Percentiles rank a stretch among this genome's conserved stretches.
Conservation (phyloP, 2,113 vertebrate genomes). For the Vulpes ferrilata region DNA sequence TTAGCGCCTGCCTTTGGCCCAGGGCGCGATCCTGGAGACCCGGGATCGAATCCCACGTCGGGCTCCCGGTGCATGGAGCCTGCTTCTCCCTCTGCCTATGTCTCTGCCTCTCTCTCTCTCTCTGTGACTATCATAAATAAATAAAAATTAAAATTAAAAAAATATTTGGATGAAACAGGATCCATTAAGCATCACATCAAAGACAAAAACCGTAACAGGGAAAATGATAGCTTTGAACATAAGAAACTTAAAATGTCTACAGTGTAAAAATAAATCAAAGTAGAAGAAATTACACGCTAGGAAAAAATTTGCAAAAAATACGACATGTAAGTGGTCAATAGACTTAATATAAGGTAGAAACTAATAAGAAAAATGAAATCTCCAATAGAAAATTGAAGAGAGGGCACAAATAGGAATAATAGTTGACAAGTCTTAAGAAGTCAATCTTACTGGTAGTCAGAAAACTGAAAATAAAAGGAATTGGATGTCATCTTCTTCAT, state of each 20-base stretch:
- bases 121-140: no score
- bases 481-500: not conserved
- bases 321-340: not conserved
- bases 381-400: not conserved
- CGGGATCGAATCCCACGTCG: no score
- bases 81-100: no score
- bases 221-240: not conserved
- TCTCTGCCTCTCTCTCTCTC: no score
- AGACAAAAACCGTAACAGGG: not conserved
- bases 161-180: not conserved
- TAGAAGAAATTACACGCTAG: conserved; percentile 23
- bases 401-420: not conserved
- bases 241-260: not conserved
- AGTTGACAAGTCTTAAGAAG: not conserved
- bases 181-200: not conserved
- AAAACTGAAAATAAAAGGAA: conserved; percentile 57
- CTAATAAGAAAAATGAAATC: not conserved
- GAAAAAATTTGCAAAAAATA: not conserved
- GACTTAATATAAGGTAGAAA: not conserved
- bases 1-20: no score
- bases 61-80: no score
- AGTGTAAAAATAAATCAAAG: conserved; percentile 2
- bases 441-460: not conserved
- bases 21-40: no score
- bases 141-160: no score